Conservation (phyloP, 2,113 vertebrate species). For the Eira barbara region DNA sequence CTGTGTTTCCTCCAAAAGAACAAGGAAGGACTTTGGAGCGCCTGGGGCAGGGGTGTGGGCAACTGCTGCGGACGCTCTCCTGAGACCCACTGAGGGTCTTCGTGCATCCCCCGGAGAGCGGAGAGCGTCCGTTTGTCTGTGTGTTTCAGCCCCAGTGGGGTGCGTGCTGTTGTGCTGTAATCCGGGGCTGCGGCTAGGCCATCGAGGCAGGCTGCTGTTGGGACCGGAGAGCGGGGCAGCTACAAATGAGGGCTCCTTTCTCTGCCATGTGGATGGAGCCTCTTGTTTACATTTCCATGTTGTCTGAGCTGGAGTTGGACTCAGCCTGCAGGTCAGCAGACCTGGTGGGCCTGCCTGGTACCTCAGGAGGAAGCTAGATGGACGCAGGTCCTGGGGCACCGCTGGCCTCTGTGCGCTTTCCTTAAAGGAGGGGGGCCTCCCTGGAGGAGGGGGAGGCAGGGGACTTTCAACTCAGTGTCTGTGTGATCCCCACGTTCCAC, state of each 20-base stretch:
- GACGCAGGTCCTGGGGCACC: neutral
- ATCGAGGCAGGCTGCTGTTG: accelerated
- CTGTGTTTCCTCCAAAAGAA: neutral
- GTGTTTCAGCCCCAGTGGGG: neutral
- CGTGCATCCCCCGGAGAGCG: neutral
- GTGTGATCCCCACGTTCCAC: neutral
- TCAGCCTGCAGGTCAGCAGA: neutral
- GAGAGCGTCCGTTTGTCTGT: neutral
- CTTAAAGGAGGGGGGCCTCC: neutral
- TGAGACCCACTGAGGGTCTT: conserved; percentile 18
- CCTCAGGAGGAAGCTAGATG: accelerated
- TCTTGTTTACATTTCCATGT: too few species aligned
- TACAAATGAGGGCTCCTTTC: neutral
- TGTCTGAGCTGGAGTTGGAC: neutral
- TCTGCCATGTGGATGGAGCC: accelerated
- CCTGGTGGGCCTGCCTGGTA: neutral
- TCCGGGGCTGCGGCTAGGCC: accelerated
- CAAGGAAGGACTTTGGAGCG: conserved; percentile 6
- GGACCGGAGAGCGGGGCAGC: neutral
- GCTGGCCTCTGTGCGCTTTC: neutral
- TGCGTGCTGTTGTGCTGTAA: neutral
- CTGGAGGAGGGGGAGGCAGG: neutral
- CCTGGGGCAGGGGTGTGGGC: neutral
- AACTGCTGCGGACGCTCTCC: conserved; percentile 31
- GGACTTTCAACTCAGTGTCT: neutral